Evolutionary conservation across 2,797 vertebrate species (phyloP).

Genomic region (Pipistrellus kuhlii): DNA sequence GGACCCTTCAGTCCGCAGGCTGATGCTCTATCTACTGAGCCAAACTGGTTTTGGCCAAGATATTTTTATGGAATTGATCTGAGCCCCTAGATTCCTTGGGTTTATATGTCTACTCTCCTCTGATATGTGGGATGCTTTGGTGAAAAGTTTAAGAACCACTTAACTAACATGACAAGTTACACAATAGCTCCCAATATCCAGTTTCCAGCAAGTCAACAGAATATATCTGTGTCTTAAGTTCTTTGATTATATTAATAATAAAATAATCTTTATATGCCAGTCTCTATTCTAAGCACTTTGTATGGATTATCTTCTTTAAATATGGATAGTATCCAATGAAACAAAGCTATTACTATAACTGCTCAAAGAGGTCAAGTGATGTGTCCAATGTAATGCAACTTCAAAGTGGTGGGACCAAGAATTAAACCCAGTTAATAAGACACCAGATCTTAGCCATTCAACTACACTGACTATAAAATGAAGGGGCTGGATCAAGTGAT

Average conservation of each 20-base stretch:
- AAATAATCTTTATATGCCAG: conserved; percentile 2
- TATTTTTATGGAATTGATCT: not conserved
- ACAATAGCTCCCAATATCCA: not conserved
- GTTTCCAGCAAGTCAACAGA: conserved; percentile 22
- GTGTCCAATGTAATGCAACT: not conserved
- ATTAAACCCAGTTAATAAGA: not conserved
- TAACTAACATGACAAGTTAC: conserved; percentile 55
- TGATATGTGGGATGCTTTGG: not conserved
- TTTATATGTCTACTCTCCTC: conserved; percentile 8
- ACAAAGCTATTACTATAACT: not conserved
- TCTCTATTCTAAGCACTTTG: not conserved
- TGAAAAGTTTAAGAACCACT: conserved; percentile 43
- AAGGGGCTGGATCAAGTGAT: not conserved
- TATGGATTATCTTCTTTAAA: conserved; percentile 50
- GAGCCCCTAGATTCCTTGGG: not conserved
- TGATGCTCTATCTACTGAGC: too few relatives aligned
- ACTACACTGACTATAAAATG: not conserved
- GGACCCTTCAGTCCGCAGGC: too few relatives aligned
- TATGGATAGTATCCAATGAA: not conserved
- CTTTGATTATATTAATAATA: conserved; percentile 27
- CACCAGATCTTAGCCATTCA: not conserved
- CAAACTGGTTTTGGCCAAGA: not conserved
- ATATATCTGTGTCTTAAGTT: conserved; percentile 12
- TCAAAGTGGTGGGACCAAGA: not conserved
- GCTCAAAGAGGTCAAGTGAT: conserved; percentile 7